These are phyloP conservation scores for Hippocampus kuda DNA, from an alignment of 2,797 vertebrate species.

Conservation along the genomic window DNA sequence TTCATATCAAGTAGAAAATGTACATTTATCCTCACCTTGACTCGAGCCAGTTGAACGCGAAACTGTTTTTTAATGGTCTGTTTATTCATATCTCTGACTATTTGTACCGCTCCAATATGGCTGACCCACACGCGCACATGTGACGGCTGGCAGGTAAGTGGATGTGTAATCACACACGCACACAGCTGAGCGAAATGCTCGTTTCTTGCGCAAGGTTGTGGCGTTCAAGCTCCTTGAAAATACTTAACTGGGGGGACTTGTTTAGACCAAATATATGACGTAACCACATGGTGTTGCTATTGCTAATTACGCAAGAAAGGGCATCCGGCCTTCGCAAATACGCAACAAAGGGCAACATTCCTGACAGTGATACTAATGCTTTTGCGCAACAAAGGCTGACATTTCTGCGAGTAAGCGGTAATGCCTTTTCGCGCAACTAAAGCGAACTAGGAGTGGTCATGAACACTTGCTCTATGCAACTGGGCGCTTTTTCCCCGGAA, in stretches of 20 bases:
- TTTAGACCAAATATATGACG: background rate
- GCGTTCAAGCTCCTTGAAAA: background rate
- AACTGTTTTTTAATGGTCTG: background rate
- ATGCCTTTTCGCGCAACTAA: background rate
- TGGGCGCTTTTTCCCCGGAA: background rate
- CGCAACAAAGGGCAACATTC: background rate
- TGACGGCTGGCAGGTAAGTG: background rate
- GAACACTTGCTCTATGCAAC: background rate
- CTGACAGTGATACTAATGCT: background rate
- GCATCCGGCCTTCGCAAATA: background rate
- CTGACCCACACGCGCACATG: background rate
- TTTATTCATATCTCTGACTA: background rate
- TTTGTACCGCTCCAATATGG: conserved; percentile 1
- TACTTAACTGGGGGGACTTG: background rate
- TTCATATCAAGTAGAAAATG: background rate
- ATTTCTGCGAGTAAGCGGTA: background rate
- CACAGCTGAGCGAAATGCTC: too few species aligned
- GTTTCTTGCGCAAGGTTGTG: background rate
- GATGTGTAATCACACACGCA: too few species aligned
- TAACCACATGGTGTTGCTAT: background rate
- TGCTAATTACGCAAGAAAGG: background rate
- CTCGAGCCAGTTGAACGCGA: background rate
- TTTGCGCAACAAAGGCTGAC: conserved; percentile 5
- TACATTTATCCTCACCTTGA: background rate
- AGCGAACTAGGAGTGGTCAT: background rate